phyloP scores from a whole-genome alignment of 2,113 vertebrate species.

The Tylochromis polylepis region DNA sequence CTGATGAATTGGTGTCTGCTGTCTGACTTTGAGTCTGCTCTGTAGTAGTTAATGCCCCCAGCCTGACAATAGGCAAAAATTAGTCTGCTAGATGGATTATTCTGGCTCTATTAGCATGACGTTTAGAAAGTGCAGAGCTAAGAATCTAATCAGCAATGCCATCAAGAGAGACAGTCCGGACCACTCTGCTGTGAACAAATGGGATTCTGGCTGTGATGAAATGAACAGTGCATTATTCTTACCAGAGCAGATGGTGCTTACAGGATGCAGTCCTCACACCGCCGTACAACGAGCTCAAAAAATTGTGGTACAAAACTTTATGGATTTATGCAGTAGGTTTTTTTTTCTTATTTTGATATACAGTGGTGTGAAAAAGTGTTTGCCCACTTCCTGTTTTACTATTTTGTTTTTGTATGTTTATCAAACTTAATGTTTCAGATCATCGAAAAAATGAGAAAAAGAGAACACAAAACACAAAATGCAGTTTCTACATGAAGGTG shows the following conservation, averaged over 20 bases:
- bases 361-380: not conserved
- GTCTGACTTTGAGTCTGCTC: not conserved
- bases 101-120: not conserved
- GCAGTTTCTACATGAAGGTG: not conserved
- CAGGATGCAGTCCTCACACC: not conserved
- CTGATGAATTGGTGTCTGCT: not conserved
- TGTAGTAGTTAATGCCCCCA: not conserved
- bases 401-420: not conserved
- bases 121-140: not conserved
- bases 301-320: not conserved
- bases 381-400: not conserved
- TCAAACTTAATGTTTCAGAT: not conserved
- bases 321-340: not conserved
- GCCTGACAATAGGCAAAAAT: not conserved
- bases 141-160: conserved; percentile 1
- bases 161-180: not conserved
- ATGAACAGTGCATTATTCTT: not conserved
- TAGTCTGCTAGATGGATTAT: not conserved
- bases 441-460: not conserved
- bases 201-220: not conserved
- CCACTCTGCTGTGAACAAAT: not conserved
- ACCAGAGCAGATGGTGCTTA: not conserved
- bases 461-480: not conserved
- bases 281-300: not conserved
- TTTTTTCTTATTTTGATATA: not conserved